Base-by-base conservation (phyloP, 2,797 vertebrate genomes). In the Malacoctenus gilli region DNA sequence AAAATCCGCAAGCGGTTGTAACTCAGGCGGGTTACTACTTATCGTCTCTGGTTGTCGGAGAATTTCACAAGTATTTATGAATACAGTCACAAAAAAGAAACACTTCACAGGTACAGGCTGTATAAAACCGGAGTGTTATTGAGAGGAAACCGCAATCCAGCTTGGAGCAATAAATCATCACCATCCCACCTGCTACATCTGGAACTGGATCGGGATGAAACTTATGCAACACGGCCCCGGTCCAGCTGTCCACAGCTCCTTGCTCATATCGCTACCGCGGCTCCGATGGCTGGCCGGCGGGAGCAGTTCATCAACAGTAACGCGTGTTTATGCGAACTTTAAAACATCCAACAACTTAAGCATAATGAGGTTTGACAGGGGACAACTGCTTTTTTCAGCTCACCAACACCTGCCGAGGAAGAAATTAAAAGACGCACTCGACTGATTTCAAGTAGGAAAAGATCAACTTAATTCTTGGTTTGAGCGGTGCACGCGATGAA, bases 61-160 rank as follows among this genome's bases (percentile, higher is more conserved):
- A 57, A 52, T 44, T 59, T 40, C 34, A 49, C 11, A 1, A 51
- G 22, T 38, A n/a, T 48, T 63, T 18, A 50, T 37, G 10, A 52
- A 39, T 20, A 46, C 9, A 41, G 50, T 39, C 14, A 56, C 19
- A 59, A 20, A 7, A 49, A 12, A 59, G 18, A 7, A 49, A 12
- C 53, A 42, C 59, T 72, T 74, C 57, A 72, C 64, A 77, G 72
- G 60, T 65, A 74, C 65, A 70, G 4, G 4, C 66, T 47, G 58
- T 23, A 43, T 11, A 23, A 65, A 51, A n/a, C n/a, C 48, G 19
- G 15, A 53, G 48, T 54, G 52, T 42, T 61, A 11, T 15, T 59
- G 54, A 64, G 30, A 43, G 68, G 41, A 46, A 75, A 57, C 28
- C 42, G 43, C 48, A n/a, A 42, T 61, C 66, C 68, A 77, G 53